Base-by-base conservation (phyloP, 1,140 invertebrate genomes). In the Pseudomyrmex dendroicus region DNA sequence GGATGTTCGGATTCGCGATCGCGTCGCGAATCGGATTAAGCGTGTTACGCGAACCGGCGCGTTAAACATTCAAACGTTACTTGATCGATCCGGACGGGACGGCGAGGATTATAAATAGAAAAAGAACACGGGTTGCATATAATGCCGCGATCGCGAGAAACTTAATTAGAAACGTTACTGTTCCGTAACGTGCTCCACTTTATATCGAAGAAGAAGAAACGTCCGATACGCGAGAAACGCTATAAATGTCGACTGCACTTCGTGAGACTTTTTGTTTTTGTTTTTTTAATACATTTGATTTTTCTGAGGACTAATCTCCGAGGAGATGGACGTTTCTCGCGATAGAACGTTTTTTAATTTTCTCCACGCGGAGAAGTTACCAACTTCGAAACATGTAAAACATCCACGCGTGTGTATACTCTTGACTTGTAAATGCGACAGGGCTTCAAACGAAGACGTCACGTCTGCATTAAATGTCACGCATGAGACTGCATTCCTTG, bases 1-100 rank as follows among this genome's bases (percentile, higher is more conserved):
- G 48, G 56, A 64, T 80, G 63, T 46, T 74, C 48, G 73, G 73
- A 57, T 68, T 54, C 82, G 72, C 63, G 83, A 74, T 74, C 74
- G 48, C 63, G 57, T 61, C 78, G 73, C 64, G 54, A 64, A 85
- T 62, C 61, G 73, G 66, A 88, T 89, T 89, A 88, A 84, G 56
- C 70, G 56, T 44, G 62, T 87, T 80, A 83, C 22, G 77, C 20
- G 70, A 72, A 35, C 52, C 22, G 73, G 61, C 54, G 56, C 44
- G 59, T 85, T 44, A 87, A 85, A 85, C 80, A 85, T 88, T 87
- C 72, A 87, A 35, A 10, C 22, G 56, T 22, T 10, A 22, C 35
- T 9, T 13, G 72, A 85, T 73, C 83, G 57, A 83, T 66, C 56
- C 15, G 46, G 57, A 83, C 62, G 80, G 73, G 62, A 48, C 56